Conservation (phyloP, 2,113 vertebrate species). For the Prolemur simus region DNA sequence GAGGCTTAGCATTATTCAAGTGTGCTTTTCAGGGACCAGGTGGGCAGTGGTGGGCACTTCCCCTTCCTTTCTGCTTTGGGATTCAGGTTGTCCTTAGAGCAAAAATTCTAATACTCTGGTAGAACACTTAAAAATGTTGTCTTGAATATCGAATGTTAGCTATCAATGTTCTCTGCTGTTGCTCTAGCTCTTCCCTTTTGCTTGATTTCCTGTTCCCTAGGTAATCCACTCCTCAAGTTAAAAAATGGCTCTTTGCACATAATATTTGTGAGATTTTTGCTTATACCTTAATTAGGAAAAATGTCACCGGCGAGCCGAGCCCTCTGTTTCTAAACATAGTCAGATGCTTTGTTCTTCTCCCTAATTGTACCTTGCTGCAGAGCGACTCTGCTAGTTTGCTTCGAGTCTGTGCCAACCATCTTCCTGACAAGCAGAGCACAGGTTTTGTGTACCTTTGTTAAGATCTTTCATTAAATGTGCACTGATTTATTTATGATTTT, state of each 20-base stretch:
- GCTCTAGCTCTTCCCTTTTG: neutral
- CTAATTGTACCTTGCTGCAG: neutral
- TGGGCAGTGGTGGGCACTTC: neutral
- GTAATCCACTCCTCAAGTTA: neutral
- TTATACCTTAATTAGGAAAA: constrained; percentile 15
- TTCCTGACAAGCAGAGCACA: neutral
- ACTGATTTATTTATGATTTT: constrained; percentile 53
- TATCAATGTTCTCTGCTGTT: neutral
- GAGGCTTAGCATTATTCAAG: too few species aligned
- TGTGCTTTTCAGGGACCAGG: neutral
- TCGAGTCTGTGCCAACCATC: neutral
- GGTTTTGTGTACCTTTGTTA: neutral
- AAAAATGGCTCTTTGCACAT: neutral
- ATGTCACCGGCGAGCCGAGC: neutral
- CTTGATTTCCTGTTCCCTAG: neutral
- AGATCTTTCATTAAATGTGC: neutral
- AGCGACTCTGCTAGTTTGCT: neutral
- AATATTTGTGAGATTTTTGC: neutral
- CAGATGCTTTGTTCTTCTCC: neutral
- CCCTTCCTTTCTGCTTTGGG: neutral
- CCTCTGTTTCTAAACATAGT: neutral
- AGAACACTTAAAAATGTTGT: neutral
- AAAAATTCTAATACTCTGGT: neutral
- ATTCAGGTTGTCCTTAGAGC: neutral
- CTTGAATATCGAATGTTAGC: neutral